Evolutionary conservation across 2,113 vertebrate genomes (phyloP).

Genomic region (Vulpes lagopus): DNA sequence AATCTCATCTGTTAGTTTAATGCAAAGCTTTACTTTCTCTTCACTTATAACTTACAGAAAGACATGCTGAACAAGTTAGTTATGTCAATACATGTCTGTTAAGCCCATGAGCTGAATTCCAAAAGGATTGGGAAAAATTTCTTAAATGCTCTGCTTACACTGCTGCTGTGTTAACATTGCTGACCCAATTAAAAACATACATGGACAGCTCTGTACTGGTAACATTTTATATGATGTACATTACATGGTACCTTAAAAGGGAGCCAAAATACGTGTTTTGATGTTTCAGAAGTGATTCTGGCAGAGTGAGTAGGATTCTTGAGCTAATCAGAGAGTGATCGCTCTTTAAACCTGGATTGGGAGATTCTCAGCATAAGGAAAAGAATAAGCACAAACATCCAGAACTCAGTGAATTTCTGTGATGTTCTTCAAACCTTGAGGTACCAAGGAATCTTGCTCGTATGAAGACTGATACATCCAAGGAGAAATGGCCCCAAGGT

Average conservation of each 20-base stretch:
- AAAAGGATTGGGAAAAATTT: slow-evolving; percentile 77
- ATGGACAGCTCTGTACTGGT: slow-evolving; percentile 17
- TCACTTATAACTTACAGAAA: slow-evolving; percentile 79
- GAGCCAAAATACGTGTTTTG: background rate
- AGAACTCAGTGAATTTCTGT: background rate
- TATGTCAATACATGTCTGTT: slow-evolving; percentile 83
- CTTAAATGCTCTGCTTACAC: slow-evolving; percentile 75
- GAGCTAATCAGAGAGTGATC: background rate
- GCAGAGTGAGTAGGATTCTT: background rate
- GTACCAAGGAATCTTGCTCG: background rate
- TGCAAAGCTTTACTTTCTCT: slow-evolving; percentile 68
- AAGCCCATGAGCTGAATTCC: slow-evolving; percentile 82
- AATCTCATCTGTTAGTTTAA: slow-evolving; percentile 75
- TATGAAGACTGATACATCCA: background rate
- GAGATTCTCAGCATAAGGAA: background rate
- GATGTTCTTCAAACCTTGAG: background rate
- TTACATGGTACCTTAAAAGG: slow-evolving; percentile 34
- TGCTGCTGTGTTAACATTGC: slow-evolving; percentile 58
- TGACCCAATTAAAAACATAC: slow-evolving; percentile 81
- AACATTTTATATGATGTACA: slow-evolving; percentile 65
- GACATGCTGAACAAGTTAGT: slow-evolving; percentile 85
- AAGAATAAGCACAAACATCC: background rate
- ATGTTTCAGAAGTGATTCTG: slow-evolving; percentile 51
- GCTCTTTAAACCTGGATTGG: background rate
- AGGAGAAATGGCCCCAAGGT: background rate